These are phyloP conservation scores for Eupithecia pulchellata DNA, from an alignment of 2,888 invertebrate species.

Conservation along the genomic window DNA sequence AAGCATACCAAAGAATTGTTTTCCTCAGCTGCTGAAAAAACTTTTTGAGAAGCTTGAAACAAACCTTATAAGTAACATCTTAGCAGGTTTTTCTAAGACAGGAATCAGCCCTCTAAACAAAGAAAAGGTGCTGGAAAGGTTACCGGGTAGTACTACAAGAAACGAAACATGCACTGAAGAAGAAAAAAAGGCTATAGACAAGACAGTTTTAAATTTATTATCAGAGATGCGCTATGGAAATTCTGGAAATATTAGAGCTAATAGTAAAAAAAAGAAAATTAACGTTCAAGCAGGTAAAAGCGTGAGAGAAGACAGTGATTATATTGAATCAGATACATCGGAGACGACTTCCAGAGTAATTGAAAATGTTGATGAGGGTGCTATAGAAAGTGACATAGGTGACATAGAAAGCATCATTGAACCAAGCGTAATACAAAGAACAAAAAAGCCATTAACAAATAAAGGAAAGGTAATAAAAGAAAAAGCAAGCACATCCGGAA, in stretches of 20 bases:
- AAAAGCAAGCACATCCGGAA: too few species aligned
- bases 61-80: too few species aligned
- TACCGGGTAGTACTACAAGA: too few species aligned
- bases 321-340: conserved; percentile 9
- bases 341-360: conserved; percentile 7
- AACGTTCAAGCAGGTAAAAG: conserved; percentile 12
- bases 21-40: too few species aligned
- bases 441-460: conserved; percentile 2
- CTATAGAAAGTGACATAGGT: too few species aligned
- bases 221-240: conserved; percentile 13
- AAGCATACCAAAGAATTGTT: too few species aligned
- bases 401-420: conserved; percentile 11
- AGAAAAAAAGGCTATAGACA: conserved; percentile 9
- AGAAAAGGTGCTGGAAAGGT: too few species aligned
- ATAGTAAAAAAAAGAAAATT: conserved; percentile 12
- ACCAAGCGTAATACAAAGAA: conserved; percentile 7
- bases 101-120: too few species aligned
- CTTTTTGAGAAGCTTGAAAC: too few species aligned
- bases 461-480: too few species aligned
- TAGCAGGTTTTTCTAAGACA: too few species aligned
- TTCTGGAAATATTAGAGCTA: conserved; percentile 12
- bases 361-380: conserved; percentile 1
- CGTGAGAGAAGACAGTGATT: conserved; percentile 12
- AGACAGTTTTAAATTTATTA: conserved; percentile 11
- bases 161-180: conserved; percentile 6